Evolutionary conservation across 2,888 invertebrate species (phyloP).

Genomic region (Idaea dimidiata): DNA sequence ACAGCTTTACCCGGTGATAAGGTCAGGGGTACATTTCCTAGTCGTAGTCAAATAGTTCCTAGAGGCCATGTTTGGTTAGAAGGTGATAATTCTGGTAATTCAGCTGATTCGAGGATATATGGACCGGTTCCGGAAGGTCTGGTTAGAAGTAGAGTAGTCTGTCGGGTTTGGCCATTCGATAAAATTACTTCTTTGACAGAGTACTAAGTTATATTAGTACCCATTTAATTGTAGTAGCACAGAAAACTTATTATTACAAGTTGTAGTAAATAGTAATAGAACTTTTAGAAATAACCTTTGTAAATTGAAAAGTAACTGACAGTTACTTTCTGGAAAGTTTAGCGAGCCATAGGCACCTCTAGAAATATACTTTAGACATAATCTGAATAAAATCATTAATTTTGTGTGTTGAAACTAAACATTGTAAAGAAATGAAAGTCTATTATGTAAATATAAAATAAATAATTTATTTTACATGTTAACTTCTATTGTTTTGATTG

Average conservation of each 20-base stretch:
- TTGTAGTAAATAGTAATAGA: slow-evolving; percentile 5
- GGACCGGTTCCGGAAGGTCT: slow-evolving; percentile 94
- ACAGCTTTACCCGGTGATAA: slow-evolving; percentile 88
- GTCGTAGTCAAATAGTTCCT: slow-evolving; percentile 83
- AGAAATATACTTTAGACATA: too few relatives aligned
- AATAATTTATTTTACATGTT: slow-evolving; percentile 38
- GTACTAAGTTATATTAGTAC: slow-evolving; percentile 28
- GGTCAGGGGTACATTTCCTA: slow-evolving; percentile 67
- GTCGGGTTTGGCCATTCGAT: slow-evolving; percentile 88
- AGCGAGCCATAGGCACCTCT: too few relatives aligned
- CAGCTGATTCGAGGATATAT: slow-evolving; percentile 92
- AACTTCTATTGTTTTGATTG: slow-evolving; percentile 69
- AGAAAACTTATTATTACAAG: too few relatives aligned
- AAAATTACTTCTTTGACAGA: slow-evolving; percentile 64
- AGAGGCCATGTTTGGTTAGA: slow-evolving; percentile 94
- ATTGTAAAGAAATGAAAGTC: slow-evolving; percentile 5
- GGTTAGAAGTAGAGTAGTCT: slow-evolving; percentile 90
- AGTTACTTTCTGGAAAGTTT: too few relatives aligned
- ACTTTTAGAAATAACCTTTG: background rate
- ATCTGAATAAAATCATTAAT: background rate
- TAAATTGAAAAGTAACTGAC: too few relatives aligned
- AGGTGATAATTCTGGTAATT: slow-evolving; percentile 93
- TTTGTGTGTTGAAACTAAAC: background rate
- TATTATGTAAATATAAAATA: slow-evolving; percentile 20
- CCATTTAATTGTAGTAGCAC: too few relatives aligned